Percentiles rank a stretch among this genome's conserved stretches.
phyloP scores from a whole-genome alignment of 2,888 invertebrate genomes.

The Proisotoma minuta region DNA sequence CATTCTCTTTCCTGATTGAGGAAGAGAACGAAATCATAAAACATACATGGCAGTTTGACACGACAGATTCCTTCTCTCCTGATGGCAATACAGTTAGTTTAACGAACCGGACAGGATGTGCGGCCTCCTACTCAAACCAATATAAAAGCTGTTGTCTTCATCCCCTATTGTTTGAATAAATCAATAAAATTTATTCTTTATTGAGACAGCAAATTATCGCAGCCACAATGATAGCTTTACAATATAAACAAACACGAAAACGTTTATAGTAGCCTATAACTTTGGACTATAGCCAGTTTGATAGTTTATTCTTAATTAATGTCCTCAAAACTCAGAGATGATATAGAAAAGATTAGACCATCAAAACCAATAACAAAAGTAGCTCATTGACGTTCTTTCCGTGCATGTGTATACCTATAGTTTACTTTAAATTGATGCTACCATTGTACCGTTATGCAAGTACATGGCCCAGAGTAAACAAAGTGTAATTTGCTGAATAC shows the following conservation, averaged over 20 bases:
- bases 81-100: constrained; percentile 9
- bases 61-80: constrained; percentile 3
- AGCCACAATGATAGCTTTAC: constrained; percentile 11
- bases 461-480: too few species aligned
- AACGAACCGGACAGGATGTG: constrained; percentile 34
- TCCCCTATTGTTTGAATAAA: constrained; percentile 9
- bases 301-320: too few species aligned
- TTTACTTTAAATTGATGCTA: too few species aligned
- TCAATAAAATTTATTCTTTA: constrained; percentile 5
- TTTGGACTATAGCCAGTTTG: too few species aligned
- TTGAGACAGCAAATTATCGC: constrained; percentile 8
- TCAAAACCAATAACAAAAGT: too few species aligned
- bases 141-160: not conserved
- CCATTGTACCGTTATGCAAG: too few species aligned
- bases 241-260: not conserved
- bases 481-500: too few species aligned
- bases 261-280: too few species aligned
- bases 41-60: constrained; percentile 16
- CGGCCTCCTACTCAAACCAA: not conserved
- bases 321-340: too few species aligned
- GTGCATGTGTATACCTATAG: too few species aligned
- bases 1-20: constrained; percentile 10
- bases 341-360: too few species aligned
- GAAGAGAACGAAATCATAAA: constrained; percentile 13
- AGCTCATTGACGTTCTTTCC: too few species aligned